Base-by-base conservation (phyloP, 2,797 vertebrate genomes). In the Sebastes diaconus region DNA sequence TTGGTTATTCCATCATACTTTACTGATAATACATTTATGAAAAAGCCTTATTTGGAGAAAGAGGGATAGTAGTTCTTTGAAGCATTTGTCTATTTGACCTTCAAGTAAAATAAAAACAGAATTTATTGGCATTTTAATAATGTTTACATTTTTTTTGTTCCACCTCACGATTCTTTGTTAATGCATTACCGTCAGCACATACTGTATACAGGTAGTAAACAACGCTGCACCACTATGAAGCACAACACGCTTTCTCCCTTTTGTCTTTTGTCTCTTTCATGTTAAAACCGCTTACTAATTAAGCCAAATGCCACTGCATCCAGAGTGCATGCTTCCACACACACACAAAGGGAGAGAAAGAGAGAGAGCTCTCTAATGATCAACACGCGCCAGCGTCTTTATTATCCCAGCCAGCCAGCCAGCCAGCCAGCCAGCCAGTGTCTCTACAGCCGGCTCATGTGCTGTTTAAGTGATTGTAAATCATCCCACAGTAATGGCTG, bases 381-480 rank as follows among this genome's bases (percentile, higher is more conserved):
- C 89, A 92, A 86, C 90, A 88, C 46, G 90, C 83, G 64, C 87
- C 89, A 90, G 92, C 59, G 69, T 93, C 94, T 93, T 94, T 94
- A 94, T 94, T 92, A 94, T 91, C 90, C 80, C 84, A 80, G 77
- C 84, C 90, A 88, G 79, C 65, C 83, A 80, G 63, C 63, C 90
- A 89, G 81, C 61, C 83, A 54, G 81, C 65, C 83, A 54, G 81
- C 65, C 83, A 79, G 87, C 65, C 88, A 77, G 86, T 91, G 88
- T 92, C 87, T 92, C 88, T 81, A 16, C 84, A 86, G 87, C 84
- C 65, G 80, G 73, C 79, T 87, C 87, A 32, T 77, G 86, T 83
- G 89, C 84, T 87, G 91, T 92, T 93, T 92, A 94, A 94, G 88
- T 92, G 84, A 85, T 89, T 92, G 90, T 96, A 96, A 96, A 95